phyloP scores from a whole-genome alignment of 2,888 invertebrate species.

The Drepana falcataria region DNA sequence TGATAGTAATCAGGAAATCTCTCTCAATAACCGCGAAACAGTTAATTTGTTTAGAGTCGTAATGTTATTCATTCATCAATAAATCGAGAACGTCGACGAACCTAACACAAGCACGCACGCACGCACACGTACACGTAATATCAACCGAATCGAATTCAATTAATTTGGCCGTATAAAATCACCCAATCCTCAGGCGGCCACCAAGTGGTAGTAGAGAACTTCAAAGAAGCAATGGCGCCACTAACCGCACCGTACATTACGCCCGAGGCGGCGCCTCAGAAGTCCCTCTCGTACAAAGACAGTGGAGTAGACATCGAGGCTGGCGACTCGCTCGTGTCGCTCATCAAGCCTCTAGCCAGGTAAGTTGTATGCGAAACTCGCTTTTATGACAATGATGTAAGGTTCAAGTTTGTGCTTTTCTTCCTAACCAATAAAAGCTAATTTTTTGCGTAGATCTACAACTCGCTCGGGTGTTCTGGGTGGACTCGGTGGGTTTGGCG shows the following conservation, averaged over 20 bases:
- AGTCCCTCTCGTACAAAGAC: slow-evolving; percentile 85
- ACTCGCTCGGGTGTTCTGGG: slow-evolving; percentile 85
- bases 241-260: slow-evolving; percentile 42
- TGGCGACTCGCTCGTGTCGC: slow-evolving; percentile 87
- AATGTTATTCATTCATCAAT: too few species aligned
- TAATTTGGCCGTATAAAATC: neutral
- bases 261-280: slow-evolving; percentile 33
- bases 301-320: slow-evolving; percentile 93
- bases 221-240: slow-evolving; percentile 81
- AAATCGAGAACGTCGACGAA: too few species aligned
- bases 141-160: neutral
- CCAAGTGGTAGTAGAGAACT: slow-evolving; percentile 82
- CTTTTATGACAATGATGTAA: neutral
- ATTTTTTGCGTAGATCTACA: slow-evolving; percentile 74
- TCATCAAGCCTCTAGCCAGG: slow-evolving; percentile 83
- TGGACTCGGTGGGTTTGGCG: slow-evolving; percentile 92
- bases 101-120: too few species aligned
- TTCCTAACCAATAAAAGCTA: neutral
- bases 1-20: too few species aligned
- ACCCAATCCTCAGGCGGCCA: slow-evolving; percentile 58
- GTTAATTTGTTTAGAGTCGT: too few species aligned
- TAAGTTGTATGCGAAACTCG: slow-evolving; percentile 14
- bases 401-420: too few species aligned
- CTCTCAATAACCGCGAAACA: too few species aligned
- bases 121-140: too few species aligned